Conservation (phyloP, 2,113 vertebrate genomes). For the Cheirogaleus medius region DNA sequence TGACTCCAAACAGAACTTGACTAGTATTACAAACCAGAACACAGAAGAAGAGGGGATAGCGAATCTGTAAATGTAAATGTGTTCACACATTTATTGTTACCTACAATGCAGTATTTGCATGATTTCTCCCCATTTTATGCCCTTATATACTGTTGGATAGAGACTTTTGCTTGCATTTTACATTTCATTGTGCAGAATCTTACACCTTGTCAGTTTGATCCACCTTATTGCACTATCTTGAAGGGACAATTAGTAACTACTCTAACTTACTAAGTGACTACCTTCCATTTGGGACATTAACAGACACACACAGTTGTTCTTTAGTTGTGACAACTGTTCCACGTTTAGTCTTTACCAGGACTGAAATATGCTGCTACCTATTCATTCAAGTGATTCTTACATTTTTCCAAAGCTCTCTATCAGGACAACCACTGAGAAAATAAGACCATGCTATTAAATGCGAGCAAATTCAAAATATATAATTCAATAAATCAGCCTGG, state of each 20-base stretch:
- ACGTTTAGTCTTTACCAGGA: neutral
- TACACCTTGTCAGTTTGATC: neutral
- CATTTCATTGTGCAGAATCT: neutral
- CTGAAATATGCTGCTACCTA: neutral
- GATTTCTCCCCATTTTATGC: neutral
- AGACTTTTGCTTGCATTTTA: neutral
- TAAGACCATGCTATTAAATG: neutral
- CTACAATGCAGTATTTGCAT: neutral
- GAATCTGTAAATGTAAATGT: neutral
- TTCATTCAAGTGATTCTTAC: neutral
- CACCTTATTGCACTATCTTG: neutral
- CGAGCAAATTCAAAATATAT: neutral
- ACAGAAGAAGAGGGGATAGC: neutral
- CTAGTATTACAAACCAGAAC: neutral
- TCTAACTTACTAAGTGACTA: neutral
- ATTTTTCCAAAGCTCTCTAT: neutral
- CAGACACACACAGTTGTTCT: neutral
- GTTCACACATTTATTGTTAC: neutral
- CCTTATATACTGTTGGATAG: neutral
- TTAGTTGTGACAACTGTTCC: neutral
- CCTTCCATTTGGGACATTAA: neutral
- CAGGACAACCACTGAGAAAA: neutral
- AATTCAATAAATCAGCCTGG: constrained; percentile 24
- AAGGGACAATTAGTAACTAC: neutral
- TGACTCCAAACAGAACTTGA: neutral